Percentiles rank a stretch among this genome's conserved stretches.
Conservation (phyloP, 2,113 vertebrate genomes). For the Pelusios castaneus region DNA sequence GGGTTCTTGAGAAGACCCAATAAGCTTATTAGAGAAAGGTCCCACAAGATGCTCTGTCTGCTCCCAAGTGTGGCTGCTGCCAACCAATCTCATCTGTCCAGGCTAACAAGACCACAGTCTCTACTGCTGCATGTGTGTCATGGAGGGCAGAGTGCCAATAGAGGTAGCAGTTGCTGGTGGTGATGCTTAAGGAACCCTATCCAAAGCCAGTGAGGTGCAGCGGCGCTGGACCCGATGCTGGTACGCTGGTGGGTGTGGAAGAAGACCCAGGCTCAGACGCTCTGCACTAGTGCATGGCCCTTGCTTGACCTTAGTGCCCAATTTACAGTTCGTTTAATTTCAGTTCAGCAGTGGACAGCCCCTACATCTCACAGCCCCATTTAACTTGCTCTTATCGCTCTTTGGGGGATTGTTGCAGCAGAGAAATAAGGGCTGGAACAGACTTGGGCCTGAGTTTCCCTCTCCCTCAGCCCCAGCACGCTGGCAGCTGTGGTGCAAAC, state of each 20-base stretch:
- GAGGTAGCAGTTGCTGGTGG: no score
- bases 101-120: no score
- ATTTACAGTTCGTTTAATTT: not conserved
- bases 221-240: no score
- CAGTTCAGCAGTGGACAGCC: no score
- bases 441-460: no score
- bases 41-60: not conserved
- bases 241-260: not conserved
- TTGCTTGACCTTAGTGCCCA: not conserved
- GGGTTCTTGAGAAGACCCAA: not conserved
- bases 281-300: not conserved
- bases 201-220: not conserved
- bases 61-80: no score
- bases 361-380: no score
- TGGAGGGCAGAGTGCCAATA: not conserved
- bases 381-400: no score
- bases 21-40: not conserved
- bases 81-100: not conserved
- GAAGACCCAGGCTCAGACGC: not conserved
- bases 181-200: not conserved
- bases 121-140: not conserved
- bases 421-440: no score
- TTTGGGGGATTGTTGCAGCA: no score
- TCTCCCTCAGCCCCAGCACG: no score
- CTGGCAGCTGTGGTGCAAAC: no score